Base-by-base conservation (phyloP, 2,797 vertebrate genomes). In the Linurgus olivaceus region DNA sequence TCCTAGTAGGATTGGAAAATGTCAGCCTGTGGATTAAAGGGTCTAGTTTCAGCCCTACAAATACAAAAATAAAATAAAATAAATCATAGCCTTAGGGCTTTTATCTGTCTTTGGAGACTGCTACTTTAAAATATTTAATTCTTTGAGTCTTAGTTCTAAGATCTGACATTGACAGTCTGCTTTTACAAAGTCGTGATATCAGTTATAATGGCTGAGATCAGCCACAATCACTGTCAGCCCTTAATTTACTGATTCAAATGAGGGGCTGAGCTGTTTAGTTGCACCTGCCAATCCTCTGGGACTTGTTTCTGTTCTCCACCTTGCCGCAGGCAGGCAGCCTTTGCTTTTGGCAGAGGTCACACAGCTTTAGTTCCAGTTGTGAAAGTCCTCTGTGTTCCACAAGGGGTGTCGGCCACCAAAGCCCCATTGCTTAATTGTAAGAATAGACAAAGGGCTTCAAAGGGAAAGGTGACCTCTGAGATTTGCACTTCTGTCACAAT, bases 231-330 rank as follows among this genome's bases (percentile, higher is more conserved):
- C 50, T 31, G 57, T 78, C 86, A 92, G 47, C 38, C 80, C 47
- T 94, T 84, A 88, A 90, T 94, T 90, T 83, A 55, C 45, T 76
- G 77, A 84, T 88, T 92, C 67, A 94, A 76, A 93, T 93, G 84
- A 86, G 63, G 65, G 57, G 28, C 72, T 57, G 61, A 57, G 77
- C 67, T 88, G 72, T 86, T 91, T 93, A 62, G 66, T 78, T 95
- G 86, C 90, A 93, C 88, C 77, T 95, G 76, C 59, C 70, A 94
- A 70, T 92, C 80, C 58, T 72, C 1, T 62, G 86, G 85, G 90
- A 72, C 35, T 42, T 47, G 81, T 75, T 93, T 81, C 63, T 73
- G 19, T 59, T 88, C 80, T 88, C 86, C 74, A 90, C 84, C 76
- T 95, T 85, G 94, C 94, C 8, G 2, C 65, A 52, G 90, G 93